These are phyloP conservation scores for Heterocephalus glaber DNA, from an alignment of 2,113 vertebrate genomes.

Conservation along the genomic window DNA sequence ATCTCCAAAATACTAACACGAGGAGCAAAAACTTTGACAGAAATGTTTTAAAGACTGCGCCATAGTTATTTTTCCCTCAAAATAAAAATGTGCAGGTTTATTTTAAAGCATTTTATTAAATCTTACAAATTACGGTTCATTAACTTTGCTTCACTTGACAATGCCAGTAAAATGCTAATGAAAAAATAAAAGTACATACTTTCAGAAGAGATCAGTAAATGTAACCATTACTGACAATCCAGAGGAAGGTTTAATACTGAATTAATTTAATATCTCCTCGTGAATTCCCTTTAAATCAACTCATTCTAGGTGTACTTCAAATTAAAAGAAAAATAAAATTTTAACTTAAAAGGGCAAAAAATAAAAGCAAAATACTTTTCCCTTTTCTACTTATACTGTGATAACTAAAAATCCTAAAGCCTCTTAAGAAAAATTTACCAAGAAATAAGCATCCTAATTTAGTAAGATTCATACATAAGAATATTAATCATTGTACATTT, in stretches of 20 bases:
- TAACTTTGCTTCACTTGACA: constrained; percentile 37
- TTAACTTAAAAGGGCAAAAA: constrained; percentile 18
- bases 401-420: constrained; percentile 9
- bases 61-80: neutral
- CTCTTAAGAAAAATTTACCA: constrained; percentile 17
- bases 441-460: constrained; percentile 46
- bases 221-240: neutral
- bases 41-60: neutral
- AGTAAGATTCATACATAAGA: constrained; percentile 2
- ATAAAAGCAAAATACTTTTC: neutral
- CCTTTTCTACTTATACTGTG: neutral
- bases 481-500: constrained; percentile 19
- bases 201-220: neutral
- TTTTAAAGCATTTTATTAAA: constrained; percentile 17
- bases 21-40: neutral
- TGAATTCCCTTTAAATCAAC: constrained; percentile 7
- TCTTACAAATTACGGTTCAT: constrained; percentile 1
- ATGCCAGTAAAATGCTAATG: neutral
- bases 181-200: constrained; percentile 39
- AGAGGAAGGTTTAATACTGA: constrained; percentile 14
- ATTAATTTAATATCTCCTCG: neutral
- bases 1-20: neutral
- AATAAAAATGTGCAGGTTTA: neutral
- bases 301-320: constrained; percentile 9
- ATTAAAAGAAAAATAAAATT: constrained; percentile 27